These are phyloP conservation scores for Diaprepes abbreviatus DNA, from an alignment of 2,888 invertebrate genomes.

Conservation along the genomic window DNA sequence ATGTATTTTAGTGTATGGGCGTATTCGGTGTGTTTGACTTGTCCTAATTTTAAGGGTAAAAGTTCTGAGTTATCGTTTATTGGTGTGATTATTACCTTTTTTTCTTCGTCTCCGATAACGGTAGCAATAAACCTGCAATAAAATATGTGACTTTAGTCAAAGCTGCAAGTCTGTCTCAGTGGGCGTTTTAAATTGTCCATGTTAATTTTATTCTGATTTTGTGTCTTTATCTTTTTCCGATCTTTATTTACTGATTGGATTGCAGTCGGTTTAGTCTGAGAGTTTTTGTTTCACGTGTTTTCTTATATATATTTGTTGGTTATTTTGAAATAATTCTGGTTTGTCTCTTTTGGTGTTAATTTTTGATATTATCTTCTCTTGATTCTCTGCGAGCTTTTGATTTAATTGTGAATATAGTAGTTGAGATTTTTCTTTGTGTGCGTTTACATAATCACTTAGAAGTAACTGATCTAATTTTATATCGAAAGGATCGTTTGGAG, in stretches of 20 bases:
- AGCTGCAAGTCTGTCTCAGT: conserved; percentile 5
- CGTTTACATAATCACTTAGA: too few species aligned
- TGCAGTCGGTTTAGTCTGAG: background rate
- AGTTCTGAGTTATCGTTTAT: conserved; percentile 11
- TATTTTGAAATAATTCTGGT: too few species aligned
- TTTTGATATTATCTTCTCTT: too few species aligned
- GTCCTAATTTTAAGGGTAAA: conserved; percentile 10
- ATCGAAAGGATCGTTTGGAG: too few species aligned
- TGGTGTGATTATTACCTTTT: conserved; percentile 11
- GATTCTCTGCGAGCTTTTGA: too few species aligned
- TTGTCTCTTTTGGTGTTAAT: too few species aligned
- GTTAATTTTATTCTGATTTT: background rate
- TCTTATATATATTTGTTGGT: conserved; percentile 1
- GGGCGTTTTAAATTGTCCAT: conserved; percentile 13
- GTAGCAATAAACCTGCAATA: conserved; percentile 5
- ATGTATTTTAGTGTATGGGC: conserved; percentile 13
- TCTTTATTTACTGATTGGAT: conserved; percentile 1
- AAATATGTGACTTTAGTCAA: conserved; percentile 1
- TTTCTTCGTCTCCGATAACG: conserved; percentile 1
- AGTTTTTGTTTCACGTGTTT: conserved; percentile 4
- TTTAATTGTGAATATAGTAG: too few species aligned
- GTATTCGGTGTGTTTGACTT: conserved; percentile 5
- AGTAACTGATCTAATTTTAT: too few species aligned
- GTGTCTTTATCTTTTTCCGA: background rate
- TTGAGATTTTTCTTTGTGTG: too few species aligned